A percentile compares a stretch with the other conserved stretches of the same genome.
phyloP scores from a whole-genome alignment of 64 coral and sea anemone genomes.

The Pachyseris speciosa region DNA sequence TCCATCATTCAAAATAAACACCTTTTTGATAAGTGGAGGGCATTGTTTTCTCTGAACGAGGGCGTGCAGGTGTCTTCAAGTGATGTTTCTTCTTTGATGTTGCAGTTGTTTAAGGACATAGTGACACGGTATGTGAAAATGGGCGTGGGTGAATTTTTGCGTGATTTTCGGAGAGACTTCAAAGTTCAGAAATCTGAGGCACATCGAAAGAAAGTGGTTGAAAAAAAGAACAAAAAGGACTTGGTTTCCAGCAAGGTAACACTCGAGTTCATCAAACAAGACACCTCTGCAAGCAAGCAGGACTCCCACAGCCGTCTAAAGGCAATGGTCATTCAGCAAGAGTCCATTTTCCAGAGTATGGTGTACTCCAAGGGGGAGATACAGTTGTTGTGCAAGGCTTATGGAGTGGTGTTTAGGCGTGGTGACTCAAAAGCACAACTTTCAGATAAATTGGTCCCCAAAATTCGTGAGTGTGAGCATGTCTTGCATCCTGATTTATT shows the following conservation, averaged over 20 bases:
- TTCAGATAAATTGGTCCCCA: not conserved
- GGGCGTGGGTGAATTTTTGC: slow-evolving; percentile 6
- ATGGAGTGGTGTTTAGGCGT: not conserved
- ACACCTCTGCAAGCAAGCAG: not conserved
- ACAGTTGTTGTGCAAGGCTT: slow-evolving; percentile 8
- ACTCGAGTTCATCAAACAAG: not conserved
- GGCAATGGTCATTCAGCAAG: slow-evolving; percentile 1
- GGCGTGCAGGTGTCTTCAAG: not conserved
- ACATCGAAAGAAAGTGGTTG: slow-evolving; percentile 49
- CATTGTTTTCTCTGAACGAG: not conserved
- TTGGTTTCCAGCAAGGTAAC: slow-evolving; percentile 12
- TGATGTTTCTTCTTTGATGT: not conserved
- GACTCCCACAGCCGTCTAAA: not conserved
- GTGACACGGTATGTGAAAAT: slow-evolving; percentile 42
- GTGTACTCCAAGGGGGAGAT: not conserved
- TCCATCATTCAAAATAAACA: not conserved
- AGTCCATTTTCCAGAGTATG: not conserved
- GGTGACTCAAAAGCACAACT: not conserved
- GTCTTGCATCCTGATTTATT: not conserved
- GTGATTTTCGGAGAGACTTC: slow-evolving; percentile 54
- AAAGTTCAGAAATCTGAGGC: slow-evolving; percentile 57
- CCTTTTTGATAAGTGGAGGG: not conserved
- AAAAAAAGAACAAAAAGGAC: slow-evolving; percentile 25
- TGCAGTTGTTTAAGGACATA: not conserved
- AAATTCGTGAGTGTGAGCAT: not conserved